Evolutionary conservation across 2,113 vertebrate species (phyloP).

Genomic region (Coturnix japonica): DNA sequence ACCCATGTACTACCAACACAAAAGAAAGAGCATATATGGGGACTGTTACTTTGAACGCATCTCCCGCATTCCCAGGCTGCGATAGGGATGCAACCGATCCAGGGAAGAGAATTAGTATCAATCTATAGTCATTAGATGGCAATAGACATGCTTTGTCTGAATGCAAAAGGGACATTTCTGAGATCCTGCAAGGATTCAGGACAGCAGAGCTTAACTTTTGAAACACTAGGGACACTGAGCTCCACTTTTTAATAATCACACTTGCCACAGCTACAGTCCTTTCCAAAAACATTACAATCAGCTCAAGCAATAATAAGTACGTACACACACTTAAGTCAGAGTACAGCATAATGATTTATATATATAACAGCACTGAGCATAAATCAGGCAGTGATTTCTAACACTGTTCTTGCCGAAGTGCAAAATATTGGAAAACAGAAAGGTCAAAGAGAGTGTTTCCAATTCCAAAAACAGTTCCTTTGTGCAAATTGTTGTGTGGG

Average conservation of each 20-base stretch:
- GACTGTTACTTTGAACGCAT: not conserved
- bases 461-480: not conserved
- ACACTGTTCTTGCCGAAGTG: not conserved
- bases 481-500: not conserved
- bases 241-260: not conserved
- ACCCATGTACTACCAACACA: not conserved
- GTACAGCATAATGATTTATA: not conserved
- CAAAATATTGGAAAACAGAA: not conserved
- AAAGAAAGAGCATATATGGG: not conserved
- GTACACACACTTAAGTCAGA: not conserved
- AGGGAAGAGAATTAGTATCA: not conserved
- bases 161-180: too few species aligned
- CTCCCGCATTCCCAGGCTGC: not conserved
- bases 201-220: not conserved
- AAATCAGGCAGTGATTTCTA: not conserved
- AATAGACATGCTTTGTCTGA: not conserved
- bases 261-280: not conserved
- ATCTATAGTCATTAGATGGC: conserved; percentile 64
- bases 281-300: not conserved
- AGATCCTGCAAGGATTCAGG: not conserved
- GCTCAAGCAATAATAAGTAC: not conserved
- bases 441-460: not conserved
- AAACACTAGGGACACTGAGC: rapidly evolving
- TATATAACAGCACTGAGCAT: not conserved
- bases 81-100: not conserved